Percentiles rank a stretch among this genome's conserved stretches.
These are phyloP conservation scores for Tortrix viridana DNA, from an alignment of 2,888 invertebrate species.

Conservation along the genomic window DNA sequence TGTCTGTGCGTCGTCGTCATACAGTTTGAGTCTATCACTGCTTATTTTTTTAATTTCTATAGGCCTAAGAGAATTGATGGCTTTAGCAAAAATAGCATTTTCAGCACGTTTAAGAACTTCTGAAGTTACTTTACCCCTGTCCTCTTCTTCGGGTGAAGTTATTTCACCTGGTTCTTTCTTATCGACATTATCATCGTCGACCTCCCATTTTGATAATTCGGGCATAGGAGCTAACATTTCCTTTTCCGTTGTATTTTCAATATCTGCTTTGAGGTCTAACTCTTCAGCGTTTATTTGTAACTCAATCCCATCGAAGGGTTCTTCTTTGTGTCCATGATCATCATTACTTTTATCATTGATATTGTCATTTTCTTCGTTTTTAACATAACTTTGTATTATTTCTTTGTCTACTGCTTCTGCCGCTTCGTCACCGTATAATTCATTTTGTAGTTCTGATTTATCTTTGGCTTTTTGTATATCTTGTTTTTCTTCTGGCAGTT, in stretches of 20 bases:
- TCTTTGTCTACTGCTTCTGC: constrained; percentile 82
- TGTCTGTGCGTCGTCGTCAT: constrained; percentile 78
- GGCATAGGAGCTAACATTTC: constrained; percentile 90
- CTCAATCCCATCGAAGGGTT: constrained; percentile 83
- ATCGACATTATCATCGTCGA: constrained; percentile 84
- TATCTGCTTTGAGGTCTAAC: constrained; percentile 80
- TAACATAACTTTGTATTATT: constrained; percentile 84
- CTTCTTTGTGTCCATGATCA: constrained; percentile 75
- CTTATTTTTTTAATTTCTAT: constrained; percentile 91
- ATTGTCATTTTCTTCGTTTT: constrained; percentile 60
- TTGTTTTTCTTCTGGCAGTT: constrained; percentile 51
- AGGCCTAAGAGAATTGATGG: constrained; percentile 91
- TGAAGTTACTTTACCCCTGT: constrained; percentile 89
- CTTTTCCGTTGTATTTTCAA: constrained; percentile 65
- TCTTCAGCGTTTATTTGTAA: constrained; percentile 84
- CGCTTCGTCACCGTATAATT: constrained; percentile 83
- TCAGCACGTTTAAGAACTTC: constrained; percentile 96
- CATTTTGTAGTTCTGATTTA: constrained; percentile 54
- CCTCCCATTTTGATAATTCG: constrained; percentile 95
- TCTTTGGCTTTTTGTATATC: constrained; percentile 46
- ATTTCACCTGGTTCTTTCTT: constrained; percentile 80
- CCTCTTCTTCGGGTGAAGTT: constrained; percentile 77
- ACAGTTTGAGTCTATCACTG: constrained; percentile 87
- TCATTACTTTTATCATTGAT: constrained; percentile 53
- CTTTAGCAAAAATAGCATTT: constrained; percentile 95